Base-by-base conservation (phyloP, 2,888 invertebrate genomes). In the Tuberolachnus salignus region DNA sequence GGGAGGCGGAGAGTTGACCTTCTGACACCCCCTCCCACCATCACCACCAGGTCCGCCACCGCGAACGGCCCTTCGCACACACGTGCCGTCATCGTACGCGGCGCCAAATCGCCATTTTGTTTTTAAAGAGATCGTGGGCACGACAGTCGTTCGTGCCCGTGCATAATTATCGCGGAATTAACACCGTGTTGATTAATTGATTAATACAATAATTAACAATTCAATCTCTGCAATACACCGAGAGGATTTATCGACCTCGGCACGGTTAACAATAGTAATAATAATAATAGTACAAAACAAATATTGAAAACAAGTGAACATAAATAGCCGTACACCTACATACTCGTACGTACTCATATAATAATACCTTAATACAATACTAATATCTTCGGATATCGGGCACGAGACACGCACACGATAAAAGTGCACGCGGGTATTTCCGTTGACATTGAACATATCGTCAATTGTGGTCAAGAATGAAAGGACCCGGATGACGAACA, bases 401-500 rank as follows among this genome's bases (percentile, higher is more conserved):
- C 57, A 26, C 57, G 59, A 59, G 26, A 19, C 9, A n/a, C n/a
- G n/a, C n/a, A n/a, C n/a, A n/a, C n/a, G n/a, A n/a, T n/a, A n/a
- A n/a, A 64, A 51, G 34, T 4, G 2, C 19, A 64, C 8, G n/a
- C 19, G 23, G 11, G 19, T 59, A 44, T 53, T 53, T 53, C 53
- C 23, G 63, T 53, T 73, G 73, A 42, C 73, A 73, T 64, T 73
- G 73, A 64, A 53, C 34, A 34, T 34, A 34, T 34, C 34, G 6
- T 34, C 34, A 34, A 64, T 73, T 73, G 73, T 73, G 73, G 73
- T 73, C 63, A 53, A 16, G 42, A 19, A 67, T 67, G 66, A 75
- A 75, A 61, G 66, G 75, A 75, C 49, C 66, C 75, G 75, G 66
- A 75, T 57, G 75, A 66, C 75, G 55, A 23, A 64, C 55, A 9